A percentile compares a stretch with the other conserved stretches of the same genome.
These are phyloP conservation scores for Drosophila prostipennis DNA, from an alignment of 2,888 invertebrate genomes.

Conservation along the genomic window DNA sequence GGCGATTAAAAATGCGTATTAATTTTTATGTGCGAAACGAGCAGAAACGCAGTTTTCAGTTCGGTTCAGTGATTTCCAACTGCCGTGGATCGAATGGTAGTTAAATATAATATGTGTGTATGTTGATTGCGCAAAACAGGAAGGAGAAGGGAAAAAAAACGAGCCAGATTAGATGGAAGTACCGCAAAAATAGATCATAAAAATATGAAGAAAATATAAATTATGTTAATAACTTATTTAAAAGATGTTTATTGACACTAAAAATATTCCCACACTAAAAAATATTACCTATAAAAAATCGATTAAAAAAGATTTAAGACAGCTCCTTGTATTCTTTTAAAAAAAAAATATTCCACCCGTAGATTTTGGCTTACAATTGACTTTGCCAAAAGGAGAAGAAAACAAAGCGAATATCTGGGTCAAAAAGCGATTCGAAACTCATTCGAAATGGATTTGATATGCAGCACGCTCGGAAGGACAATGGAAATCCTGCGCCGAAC, in stretches of 20 bases:
- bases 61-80: conserved; percentile 8
- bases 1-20: conserved; percentile 67
- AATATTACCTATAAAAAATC: too few species aligned
- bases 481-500: conserved; percentile 33
- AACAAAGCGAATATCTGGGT: conserved; percentile 8
- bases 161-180: background rate
- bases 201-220: background rate
- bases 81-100: conserved; percentile 13
- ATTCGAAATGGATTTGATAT: conserved; percentile 62
- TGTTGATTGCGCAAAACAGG: conserved; percentile 3
- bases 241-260: too few species aligned
- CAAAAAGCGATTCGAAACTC: conserved; percentile 14
- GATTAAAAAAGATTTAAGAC: background rate
- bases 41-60: conserved; percentile 51
- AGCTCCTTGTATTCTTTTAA: background rate
- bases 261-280: too few species aligned
- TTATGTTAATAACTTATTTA: too few species aligned
- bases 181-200: background rate
- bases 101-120: background rate
- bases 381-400: background rate
- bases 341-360: background rate
- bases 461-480: conserved; percentile 51
- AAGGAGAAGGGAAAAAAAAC: background rate
- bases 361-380: background rate
- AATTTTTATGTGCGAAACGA: conserved; percentile 74